These are phyloP conservation scores for Typhlichthys subterraneus DNA, from an alignment of 2,797 vertebrate genomes.

Conservation along the genomic window DNA sequence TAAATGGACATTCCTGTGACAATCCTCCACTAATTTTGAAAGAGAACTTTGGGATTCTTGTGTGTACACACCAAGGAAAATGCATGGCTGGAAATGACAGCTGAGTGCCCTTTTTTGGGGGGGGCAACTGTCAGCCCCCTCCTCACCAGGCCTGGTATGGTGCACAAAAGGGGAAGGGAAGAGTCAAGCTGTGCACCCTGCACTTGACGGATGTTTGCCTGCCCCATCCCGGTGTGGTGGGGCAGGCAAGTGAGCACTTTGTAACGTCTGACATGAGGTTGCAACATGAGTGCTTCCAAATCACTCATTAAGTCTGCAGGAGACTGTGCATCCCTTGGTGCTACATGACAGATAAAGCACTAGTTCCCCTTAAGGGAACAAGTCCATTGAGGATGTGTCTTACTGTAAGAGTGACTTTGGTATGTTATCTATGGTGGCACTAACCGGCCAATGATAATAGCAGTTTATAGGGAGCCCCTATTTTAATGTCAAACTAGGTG, in stretches of 20 bases:
- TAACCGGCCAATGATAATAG: too few relatives aligned
- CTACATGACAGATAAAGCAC: constrained; percentile 44
- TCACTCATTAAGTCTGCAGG: constrained; percentile 48
- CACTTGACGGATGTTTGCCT: constrained; percentile 49
- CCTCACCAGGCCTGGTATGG: constrained; percentile 42
- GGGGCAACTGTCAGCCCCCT: constrained; percentile 73
- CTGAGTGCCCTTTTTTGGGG: constrained; percentile 32
- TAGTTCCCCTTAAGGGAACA: constrained; percentile 25
- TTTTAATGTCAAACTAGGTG: too few relatives aligned
- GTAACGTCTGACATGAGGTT: constrained; percentile 18
- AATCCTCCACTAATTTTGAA: constrained; percentile 19
- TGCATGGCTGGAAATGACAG: constrained; percentile 76
- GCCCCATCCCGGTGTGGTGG: constrained; percentile 42
- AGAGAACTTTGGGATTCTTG: constrained; percentile 48
- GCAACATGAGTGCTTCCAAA: constrained; percentile 47
- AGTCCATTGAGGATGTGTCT: constrained; percentile 24
- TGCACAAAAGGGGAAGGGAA: constrained; percentile 33
- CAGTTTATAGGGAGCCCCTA: too few relatives aligned
- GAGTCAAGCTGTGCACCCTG: constrained; percentile 39
- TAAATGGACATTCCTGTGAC: constrained; percentile 1
- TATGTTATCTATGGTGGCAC: too few relatives aligned
- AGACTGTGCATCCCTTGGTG: constrained; percentile 38
- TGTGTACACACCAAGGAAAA: constrained; percentile 45
- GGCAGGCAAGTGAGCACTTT: constrained; percentile 44
- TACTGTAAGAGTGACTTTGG: not conserved